Conservation (phyloP, 2,888 invertebrate genomes). For the Horisme vitalbata region DNA sequence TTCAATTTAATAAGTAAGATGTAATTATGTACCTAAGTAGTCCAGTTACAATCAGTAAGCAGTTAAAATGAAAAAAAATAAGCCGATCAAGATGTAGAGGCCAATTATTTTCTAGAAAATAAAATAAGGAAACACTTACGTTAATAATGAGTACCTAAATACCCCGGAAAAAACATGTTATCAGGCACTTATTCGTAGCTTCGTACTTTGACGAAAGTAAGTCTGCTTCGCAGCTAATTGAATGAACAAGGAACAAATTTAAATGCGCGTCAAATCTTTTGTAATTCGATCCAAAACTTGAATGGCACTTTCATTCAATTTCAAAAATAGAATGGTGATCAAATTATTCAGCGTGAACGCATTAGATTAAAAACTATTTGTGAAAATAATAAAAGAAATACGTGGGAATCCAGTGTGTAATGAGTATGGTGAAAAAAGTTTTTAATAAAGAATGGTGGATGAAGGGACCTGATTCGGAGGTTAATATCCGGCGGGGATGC, state of each 20-base stretch:
- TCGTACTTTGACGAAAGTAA: too few species aligned
- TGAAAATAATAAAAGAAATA: conserved; percentile 61
- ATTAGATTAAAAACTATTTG: conserved; percentile 74
- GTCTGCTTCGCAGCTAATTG: too few species aligned
- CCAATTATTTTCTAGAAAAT: too few species aligned
- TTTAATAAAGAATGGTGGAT: conserved; percentile 57
- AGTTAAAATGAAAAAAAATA: too few species aligned
- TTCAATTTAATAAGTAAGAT: background rate
- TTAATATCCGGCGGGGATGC: conserved; percentile 75
- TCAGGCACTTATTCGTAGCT: too few species aligned
- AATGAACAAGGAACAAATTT: too few species aligned
- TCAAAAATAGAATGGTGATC: conserved; percentile 52
- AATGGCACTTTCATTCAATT: conserved; percentile 54
- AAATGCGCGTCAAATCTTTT: conserved; percentile 59
- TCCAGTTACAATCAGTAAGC: too few species aligned
- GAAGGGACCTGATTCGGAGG: conserved; percentile 72
- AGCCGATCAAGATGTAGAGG: too few species aligned
- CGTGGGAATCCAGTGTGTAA: conserved; percentile 77
- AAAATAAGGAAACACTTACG: too few species aligned
- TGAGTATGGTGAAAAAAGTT: conserved; percentile 64
- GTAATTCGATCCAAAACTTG: conserved; percentile 41
- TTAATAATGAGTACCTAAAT: too few species aligned
- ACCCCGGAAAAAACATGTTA: too few species aligned
- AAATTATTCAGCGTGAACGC: conserved; percentile 80
- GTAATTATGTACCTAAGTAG: too few species aligned